Evolutionary conservation across 2,113 vertebrate genomes (phyloP), one percentile per base, ranked within the genome.

Genomic region (Hypomesus transpacificus): DNA sequence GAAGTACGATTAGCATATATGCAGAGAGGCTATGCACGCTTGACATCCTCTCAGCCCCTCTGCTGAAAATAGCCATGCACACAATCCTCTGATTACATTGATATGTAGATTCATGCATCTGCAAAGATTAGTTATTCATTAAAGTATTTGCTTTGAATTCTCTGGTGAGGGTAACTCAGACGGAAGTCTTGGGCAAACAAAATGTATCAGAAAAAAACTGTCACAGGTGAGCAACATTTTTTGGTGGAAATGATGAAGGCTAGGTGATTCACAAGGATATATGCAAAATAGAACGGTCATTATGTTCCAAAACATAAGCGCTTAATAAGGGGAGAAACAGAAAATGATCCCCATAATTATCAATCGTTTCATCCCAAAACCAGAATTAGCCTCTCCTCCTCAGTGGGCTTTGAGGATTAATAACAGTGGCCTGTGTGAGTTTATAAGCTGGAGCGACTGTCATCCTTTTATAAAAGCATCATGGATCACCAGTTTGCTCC

Each of bases 61-160:
- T 79, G 82, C 88, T 88, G 82, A 83, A 89, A 90, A 90, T 87
- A 88, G 82, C 86, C 89, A 87, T 67, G 77, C 80, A 82, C 82
- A 85, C 85, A 86, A 87, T 87, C 87, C 88, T 75, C 87, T 90
- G 87, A 89, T 90, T 88, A 84, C 87, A 90, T 91, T 89, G 84
- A 90, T 85, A 89, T 90, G 88, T 87, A 90, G 89, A 90, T 90
- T 89, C 81, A 87, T 86, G 89, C 86, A 87, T 87, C 86, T 87
- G 88, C 81, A 80, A 82, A 87, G 87, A 89, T 86, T 78, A 89
- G 87, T 89, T 86, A 88, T 89, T 88, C 88, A 88, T 90, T 90
- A 80, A 89, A 86, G 83, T 87, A 87, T 90, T 90, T 90, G 85
- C 79, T 87, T 82, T 81, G 79, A 88, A 81, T 90, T 82, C 83